A percentile compares a stretch with the other conserved stretches of the same genome.
Conservation (phyloP, 53 echinoderm and acorn worm genomes). For the Echinarachnius parma region DNA sequence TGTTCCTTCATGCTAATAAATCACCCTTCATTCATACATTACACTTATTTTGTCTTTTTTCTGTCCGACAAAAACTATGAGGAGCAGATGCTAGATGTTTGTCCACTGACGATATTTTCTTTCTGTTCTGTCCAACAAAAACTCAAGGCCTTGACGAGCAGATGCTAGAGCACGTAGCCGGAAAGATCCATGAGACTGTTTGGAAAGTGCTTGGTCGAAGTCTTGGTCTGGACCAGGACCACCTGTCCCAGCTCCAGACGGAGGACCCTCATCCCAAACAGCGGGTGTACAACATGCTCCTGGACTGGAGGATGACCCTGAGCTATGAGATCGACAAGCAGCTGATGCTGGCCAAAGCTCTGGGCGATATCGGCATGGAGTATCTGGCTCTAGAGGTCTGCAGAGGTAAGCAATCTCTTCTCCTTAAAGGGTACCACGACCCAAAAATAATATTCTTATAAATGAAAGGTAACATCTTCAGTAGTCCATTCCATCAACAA, state of each 20-base stretch:
- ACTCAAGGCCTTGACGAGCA: constrained; percentile 37
- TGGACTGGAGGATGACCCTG: constrained; percentile 32
- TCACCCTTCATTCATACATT: too few relatives aligned
- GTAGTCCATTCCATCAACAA: too few relatives aligned
- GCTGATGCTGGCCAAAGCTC: constrained; percentile 8
- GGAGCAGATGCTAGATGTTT: too few relatives aligned
- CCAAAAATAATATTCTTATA: too few relatives aligned
- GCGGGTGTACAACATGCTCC: constrained; percentile 38
- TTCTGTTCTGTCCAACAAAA: background rate
- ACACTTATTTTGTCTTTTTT: too few relatives aligned
- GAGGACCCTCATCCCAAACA: constrained; percentile 23
- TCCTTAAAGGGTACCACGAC: too few relatives aligned
- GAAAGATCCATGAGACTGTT: constrained; percentile 13
- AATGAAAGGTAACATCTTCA: too few relatives aligned
- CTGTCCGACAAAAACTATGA: too few relatives aligned
- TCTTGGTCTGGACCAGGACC: constrained; percentile 21
- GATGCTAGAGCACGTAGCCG: constrained; percentile 20
- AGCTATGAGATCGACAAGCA: constrained; percentile 10
- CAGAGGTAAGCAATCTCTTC: constrained; percentile 34
- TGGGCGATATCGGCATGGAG: constrained; percentile 21
- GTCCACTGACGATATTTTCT: background rate
- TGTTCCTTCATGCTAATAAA: too few relatives aligned
- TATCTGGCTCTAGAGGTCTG: constrained; percentile 32
- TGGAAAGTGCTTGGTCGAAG: constrained; percentile 15
- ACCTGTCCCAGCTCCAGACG: constrained; percentile 24